A percentile compares a stretch with the other conserved stretches of the same genome.
Conservation (phyloP, 2,113 vertebrate species). For the Chinchilla lanigera region DNA sequence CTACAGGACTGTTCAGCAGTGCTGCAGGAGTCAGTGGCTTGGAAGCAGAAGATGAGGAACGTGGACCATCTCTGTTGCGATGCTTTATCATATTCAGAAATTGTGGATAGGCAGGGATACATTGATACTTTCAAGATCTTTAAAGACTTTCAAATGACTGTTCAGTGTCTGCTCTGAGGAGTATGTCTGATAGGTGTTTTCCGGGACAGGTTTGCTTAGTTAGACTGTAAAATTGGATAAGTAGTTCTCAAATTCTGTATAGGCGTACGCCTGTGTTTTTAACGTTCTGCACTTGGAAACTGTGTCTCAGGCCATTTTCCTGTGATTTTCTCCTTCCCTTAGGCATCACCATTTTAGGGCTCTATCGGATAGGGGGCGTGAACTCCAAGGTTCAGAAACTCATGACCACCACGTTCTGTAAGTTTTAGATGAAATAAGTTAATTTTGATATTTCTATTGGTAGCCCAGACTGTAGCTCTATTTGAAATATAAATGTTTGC, state of each 20-base stretch:
- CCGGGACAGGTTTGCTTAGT: neutral
- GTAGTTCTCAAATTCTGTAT: neutral
- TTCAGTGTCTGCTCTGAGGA: neutral
- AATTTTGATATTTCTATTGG: neutral
- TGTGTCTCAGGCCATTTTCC: neutral
- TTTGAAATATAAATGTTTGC: neutral
- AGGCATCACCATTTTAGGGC: conserved; percentile 95
- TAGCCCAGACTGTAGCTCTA: neutral
- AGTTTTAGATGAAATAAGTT: conserved; percentile 71
- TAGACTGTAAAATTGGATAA: neutral
- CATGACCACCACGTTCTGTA: conserved; percentile 97
- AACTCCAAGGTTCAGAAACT: conserved; percentile 99
- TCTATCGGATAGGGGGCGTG: conserved; percentile 98
- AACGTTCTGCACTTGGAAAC: neutral
- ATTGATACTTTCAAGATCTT: conserved; percentile 21
- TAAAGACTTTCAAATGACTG: conserved; percentile 7
- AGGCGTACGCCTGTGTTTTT: neutral
- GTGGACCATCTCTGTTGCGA: neutral
- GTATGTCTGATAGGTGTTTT: neutral
- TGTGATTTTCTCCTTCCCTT: conserved; percentile 49
- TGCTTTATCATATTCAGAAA: conserved; percentile 22
- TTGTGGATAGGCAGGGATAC: neutral
- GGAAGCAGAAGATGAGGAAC: neutral
- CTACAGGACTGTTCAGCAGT: neutral
- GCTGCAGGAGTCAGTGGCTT: neutral